A percentile compares a stretch with the other conserved stretches of the same genome.
phyloP scores from a whole-genome alignment of 2,888 invertebrate species.

The Clanis bilineata region DNA sequence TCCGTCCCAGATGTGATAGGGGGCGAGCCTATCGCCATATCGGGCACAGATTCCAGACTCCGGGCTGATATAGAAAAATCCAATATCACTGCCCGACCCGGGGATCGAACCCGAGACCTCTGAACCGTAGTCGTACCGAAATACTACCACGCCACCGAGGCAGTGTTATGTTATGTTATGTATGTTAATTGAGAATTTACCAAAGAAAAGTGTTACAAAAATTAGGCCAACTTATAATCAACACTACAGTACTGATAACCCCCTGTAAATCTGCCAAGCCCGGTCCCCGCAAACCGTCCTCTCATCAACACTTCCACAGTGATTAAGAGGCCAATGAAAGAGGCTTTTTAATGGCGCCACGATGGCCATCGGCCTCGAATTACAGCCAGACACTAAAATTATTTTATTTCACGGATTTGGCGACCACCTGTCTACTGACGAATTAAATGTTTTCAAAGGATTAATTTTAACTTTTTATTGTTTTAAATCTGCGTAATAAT shows the following conservation, averaged over 20 bases:
- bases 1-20: too few relatives aligned
- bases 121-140: too few relatives aligned
- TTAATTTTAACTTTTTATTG: neutral
- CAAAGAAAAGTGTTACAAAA: too few relatives aligned
- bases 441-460: neutral
- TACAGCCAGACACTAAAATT: neutral
- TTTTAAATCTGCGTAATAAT: neutral
- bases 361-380: neutral
- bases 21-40: too few relatives aligned
- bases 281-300: neutral
- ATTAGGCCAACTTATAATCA: neutral
- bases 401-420: neutral
- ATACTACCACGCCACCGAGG: too few relatives aligned
- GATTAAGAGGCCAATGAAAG: conserved; percentile 17
- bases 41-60: too few relatives aligned
- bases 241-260: neutral
- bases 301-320: conserved; percentile 21
- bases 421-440: neutral
- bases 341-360: neutral
- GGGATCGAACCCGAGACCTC: too few relatives aligned
- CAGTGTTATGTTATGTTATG: too few relatives aligned
- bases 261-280: neutral
- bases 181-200: too few relatives aligned
- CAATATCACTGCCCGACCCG: too few relatives aligned
- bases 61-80: too few relatives aligned